Evolutionary conservation across 1,140 invertebrate genomes (phyloP).

Genomic region (Drosophila pruinosa): DNA sequence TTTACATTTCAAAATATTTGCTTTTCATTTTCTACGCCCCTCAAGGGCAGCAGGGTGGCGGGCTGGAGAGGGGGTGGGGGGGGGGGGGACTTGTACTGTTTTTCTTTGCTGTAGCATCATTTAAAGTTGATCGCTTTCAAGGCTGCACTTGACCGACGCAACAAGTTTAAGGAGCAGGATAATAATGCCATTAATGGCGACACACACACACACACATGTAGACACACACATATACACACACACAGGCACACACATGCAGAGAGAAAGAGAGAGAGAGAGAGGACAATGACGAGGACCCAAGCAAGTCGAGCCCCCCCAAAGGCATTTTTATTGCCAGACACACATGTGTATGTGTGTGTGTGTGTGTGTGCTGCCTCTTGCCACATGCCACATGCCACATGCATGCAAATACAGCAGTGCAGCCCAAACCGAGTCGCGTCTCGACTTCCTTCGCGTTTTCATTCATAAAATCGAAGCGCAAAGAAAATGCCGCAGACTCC

Average conservation of each 20-base stretch:
- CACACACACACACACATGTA: conserved; percentile 21
- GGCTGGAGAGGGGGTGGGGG: background rate
- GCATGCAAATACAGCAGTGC: conserved; percentile 65
- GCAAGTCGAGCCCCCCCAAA: conserved; percentile 50
- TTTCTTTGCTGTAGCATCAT: conserved; percentile 31
- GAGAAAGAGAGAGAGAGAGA: conserved; percentile 21
- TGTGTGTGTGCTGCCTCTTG: conserved; percentile 35
- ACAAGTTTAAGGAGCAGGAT: conserved; percentile 67
- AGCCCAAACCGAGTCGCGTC: conserved; percentile 64
- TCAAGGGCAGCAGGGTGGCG: too few species aligned
- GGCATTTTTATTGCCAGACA: conserved; percentile 68
- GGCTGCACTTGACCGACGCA: conserved; percentile 67
- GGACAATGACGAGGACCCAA: conserved; percentile 35
- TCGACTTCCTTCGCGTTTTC: conserved; percentile 59
- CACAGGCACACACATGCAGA: background rate
- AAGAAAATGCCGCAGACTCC: conserved; percentile 61
- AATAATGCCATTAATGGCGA: conserved; percentile 62
- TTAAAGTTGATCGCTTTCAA: conserved; percentile 52
- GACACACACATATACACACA: background rate
- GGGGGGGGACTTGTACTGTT: background rate
- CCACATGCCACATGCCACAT: conserved; percentile 26
- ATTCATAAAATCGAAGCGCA: conserved; percentile 77
- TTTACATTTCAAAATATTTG: conserved; percentile 64
- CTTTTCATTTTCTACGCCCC: too few species aligned
- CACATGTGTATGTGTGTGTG: conserved; percentile 14